phyloP scores from a whole-genome alignment of 2,113 vertebrate species.

The Nycticebus coucang region DNA sequence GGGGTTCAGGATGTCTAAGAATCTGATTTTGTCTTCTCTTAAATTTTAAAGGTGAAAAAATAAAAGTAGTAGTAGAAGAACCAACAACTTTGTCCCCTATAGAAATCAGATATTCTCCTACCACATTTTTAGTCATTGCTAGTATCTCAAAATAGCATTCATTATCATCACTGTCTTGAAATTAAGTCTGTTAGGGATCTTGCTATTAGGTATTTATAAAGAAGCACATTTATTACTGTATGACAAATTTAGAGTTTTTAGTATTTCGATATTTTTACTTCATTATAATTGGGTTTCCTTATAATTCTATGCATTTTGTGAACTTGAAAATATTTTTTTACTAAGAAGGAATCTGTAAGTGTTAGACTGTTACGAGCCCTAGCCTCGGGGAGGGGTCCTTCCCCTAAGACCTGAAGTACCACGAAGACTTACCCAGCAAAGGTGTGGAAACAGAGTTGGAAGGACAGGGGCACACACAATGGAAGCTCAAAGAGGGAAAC shows the following conservation, averaged over 20 bases:
- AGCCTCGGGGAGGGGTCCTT: background rate
- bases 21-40: background rate
- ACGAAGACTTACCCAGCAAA: background rate
- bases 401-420: background rate
- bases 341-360: background rate
- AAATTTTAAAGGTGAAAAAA: slow-evolving; percentile 24
- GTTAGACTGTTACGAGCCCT: background rate
- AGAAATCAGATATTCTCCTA: background rate
- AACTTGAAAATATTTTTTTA: background rate
- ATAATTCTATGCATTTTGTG: background rate
- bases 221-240: background rate
- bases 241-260: background rate
- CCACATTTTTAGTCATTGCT: background rate
- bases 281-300: background rate
- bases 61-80: background rate
- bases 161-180: slow-evolving; percentile 21
- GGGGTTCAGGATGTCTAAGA: background rate
- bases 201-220: slow-evolving; percentile 4
- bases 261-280: slow-evolving; percentile 22
- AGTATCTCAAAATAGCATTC: background rate
- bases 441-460: background rate
- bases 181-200: background rate
- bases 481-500: background rate
- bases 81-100: background rate
- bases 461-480: background rate